Base-by-base conservation (phyloP, 2,888 invertebrate genomes). In the Athripsodes cinereus region DNA sequence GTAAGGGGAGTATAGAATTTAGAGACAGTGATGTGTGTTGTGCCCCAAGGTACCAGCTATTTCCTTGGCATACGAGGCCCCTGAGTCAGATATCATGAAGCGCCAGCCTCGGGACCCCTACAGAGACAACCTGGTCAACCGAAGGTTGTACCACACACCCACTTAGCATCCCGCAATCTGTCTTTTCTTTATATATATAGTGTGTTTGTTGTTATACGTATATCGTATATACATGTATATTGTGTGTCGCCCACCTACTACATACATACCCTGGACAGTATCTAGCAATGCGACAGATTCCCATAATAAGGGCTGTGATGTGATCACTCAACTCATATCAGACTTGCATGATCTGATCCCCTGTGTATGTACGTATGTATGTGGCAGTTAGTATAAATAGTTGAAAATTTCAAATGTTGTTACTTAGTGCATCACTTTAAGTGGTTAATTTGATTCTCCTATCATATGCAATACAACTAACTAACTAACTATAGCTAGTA, bases 61-160 rank as follows among this genome's bases (percentile, higher is more conserved):
- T 84, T 96, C 96, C 81, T 88, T 96, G 86, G 96, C 96, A 83
- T 96, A 96, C 83, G 96, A 96, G 87, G 92, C 93, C 82, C 93
- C 96, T 80, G 96, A 96, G 86, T 93, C 92, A 78, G 96, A 96
- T 88, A 96, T 96, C 83, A 96, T 96, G 96, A 96, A 96, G 88
- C 88, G 96, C 78, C 91, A 92, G 85, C 96, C 96, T 74, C 89
- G 96, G 84, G 90, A 96, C 85, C 95, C 96, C 75, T 89, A 92
- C 84, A 90, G 90, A 82, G 96, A 96, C 88, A 96, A 96, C 87
- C 90, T 96, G 84, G 96, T 96, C 79, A 96, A 96, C 85, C 92
- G 92, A 89, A 95, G 96, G 93, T 94, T 83, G 84, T 86, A 82
- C 73, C 70, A 68, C 66, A 66, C 58, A 59, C 61, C 55, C 58